Evolutionary conservation across 2,113 vertebrate genomes (phyloP).

Genomic region (Monarcha castaneiventris): DNA sequence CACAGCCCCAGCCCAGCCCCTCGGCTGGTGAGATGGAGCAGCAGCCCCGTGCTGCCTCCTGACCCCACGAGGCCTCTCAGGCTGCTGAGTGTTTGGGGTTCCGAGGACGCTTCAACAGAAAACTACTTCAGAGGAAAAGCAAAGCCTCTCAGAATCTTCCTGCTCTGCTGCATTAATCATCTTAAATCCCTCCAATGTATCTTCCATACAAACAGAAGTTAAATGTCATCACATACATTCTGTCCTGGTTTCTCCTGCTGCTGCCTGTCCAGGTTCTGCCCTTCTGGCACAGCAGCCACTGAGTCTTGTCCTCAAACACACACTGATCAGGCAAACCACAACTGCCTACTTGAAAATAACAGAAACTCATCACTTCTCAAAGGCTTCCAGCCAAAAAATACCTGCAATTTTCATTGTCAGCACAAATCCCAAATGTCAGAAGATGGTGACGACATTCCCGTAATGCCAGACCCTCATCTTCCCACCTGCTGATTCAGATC

Average conservation of each 20-base stretch:
- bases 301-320: background rate
- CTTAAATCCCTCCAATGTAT: background rate
- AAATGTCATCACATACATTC: fast-evolving
- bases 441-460: fast-evolving
- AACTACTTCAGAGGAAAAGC: background rate
- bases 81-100: background rate
- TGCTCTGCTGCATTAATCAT: background rate
- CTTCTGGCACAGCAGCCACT: background rate
- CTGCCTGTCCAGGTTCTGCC: background rate
- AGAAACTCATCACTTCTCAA: background rate
- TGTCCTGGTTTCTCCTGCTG: background rate
- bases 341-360: background rate
- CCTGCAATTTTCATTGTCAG: background rate
- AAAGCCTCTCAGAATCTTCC: background rate
- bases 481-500: background rate
- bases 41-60: fast-evolving
- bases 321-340: background rate
- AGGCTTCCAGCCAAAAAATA: background rate
- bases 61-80: fast-evolving
- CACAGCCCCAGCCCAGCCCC: no score
- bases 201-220: background rate
- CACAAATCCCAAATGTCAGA: background rate
- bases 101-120: background rate
- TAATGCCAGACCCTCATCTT: background rate
- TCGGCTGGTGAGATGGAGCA: fast-evolving